Evolutionary conservation across 2,113 vertebrate genomes (phyloP).

Genomic region (Macquaria australasica): DNA sequence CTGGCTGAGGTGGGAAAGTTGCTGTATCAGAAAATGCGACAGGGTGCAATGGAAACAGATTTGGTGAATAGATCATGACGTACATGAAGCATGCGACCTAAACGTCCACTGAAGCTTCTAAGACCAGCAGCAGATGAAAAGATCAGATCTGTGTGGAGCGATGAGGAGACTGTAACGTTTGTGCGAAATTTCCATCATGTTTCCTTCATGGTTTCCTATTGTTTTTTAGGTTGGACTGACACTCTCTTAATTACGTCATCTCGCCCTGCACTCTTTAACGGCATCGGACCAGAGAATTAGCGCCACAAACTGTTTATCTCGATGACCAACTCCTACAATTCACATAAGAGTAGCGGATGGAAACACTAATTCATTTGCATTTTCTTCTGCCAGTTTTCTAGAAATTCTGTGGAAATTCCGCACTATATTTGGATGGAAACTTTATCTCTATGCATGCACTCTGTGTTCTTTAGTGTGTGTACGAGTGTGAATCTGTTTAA

Average conservation of each 20-base stretch:
- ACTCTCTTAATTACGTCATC: background rate
- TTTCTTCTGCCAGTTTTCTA: background rate
- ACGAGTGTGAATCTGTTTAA: background rate
- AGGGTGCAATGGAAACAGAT: background rate
- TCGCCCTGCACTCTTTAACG: too few species aligned
- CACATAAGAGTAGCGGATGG: background rate
- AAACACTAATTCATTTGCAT: too few species aligned
- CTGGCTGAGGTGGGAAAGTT: background rate
- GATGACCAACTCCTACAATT: background rate
- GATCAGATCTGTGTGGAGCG: background rate
- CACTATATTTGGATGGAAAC: background rate
- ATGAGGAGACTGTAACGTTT: too few species aligned
- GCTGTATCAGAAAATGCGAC: background rate
- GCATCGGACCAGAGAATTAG: background rate
- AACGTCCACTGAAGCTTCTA: background rate
- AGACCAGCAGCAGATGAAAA: background rate
- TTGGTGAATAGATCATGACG: background rate
- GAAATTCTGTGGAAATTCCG: background rate
- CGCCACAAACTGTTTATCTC: background rate
- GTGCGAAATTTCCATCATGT: background rate
- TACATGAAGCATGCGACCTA: background rate
- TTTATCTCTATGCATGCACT: background rate
- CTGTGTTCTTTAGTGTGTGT: background rate
- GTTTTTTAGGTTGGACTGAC: background rate
- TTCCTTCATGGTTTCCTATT: background rate